phyloP scores from a whole-genome alignment of 1,140 invertebrate genomes.

The Octopus sinensis region DNA sequence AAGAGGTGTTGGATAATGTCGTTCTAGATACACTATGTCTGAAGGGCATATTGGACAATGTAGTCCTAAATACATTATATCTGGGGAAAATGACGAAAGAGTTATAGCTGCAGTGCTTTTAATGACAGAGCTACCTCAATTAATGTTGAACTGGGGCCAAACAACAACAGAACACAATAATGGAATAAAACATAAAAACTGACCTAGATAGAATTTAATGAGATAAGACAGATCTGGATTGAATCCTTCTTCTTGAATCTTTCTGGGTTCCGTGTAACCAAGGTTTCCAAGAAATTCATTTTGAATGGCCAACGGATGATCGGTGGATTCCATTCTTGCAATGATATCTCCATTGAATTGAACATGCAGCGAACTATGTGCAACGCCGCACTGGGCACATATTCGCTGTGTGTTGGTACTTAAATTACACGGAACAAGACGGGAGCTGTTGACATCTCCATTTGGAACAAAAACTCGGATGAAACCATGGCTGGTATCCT shows the following conservation, averaged over 20 bases:
- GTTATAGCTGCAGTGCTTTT: not conserved
- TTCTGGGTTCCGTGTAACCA: slow-evolving; percentile 48
- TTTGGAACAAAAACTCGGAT: slow-evolving; percentile 51
- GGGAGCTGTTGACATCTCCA: slow-evolving; percentile 33
- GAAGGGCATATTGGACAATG: not conserved
- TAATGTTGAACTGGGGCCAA: not conserved
- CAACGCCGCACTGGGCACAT: slow-evolving; percentile 47
- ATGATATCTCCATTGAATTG: slow-evolving; percentile 57
- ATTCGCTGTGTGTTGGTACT: slow-evolving; percentile 52
- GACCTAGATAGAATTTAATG: slow-evolving; percentile 57
- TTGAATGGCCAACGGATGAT: slow-evolving; percentile 52
- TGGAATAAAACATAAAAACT: slow-evolving; percentile 4
- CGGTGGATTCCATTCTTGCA: slow-evolving; percentile 51
- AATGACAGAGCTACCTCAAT: not conserved
- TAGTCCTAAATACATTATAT: not conserved
- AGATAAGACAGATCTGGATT: slow-evolving; percentile 47
- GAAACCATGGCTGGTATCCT: slow-evolving; percentile 53
- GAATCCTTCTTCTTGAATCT: slow-evolving; percentile 53
- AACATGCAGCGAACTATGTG: slow-evolving; percentile 52
- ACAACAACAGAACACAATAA: not conserved
- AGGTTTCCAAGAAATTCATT: slow-evolving; percentile 52
- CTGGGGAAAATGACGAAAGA: not conserved
- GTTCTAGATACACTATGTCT: not conserved
- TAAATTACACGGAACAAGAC: slow-evolving; percentile 50
- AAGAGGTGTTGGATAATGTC: not conserved